Evolutionary conservation across 2,113 vertebrate genomes (phyloP).

Genomic region (Sinosuthora webbiana): DNA sequence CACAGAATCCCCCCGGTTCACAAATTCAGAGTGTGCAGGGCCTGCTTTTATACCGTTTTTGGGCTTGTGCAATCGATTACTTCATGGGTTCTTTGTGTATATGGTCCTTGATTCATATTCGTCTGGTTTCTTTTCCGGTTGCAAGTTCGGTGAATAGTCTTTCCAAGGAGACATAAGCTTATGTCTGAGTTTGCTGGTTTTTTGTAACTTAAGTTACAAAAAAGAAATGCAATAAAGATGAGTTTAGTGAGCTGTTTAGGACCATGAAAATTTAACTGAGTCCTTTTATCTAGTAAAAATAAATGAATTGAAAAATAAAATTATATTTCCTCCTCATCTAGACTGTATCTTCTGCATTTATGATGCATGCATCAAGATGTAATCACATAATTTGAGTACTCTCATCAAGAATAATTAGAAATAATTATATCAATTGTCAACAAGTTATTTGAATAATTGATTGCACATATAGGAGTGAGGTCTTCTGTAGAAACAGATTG

Average conservation of each 20-base stretch:
- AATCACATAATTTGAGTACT: not conserved
- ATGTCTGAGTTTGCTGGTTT: no score
- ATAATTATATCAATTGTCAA: conserved; percentile 1
- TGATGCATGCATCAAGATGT: not conserved
- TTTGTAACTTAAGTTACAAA: not conserved
- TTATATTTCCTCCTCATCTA: not conserved
- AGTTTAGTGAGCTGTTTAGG: not conserved
- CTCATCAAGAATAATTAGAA: conserved; percentile 18
- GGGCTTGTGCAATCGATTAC: no score
- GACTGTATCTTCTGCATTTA: not conserved
- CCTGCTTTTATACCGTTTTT: no score
- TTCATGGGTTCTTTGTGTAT: no score
- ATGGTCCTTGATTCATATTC: no score
- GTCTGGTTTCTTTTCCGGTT: no score
- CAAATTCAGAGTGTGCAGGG: no score
- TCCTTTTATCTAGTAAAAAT: not conserved
- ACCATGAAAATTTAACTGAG: not conserved
- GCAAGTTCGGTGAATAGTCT: no score
- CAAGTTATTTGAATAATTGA: conserved; percentile 39
- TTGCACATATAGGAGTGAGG: not conserved
- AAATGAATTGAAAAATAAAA: not conserved
- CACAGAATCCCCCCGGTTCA: no score
- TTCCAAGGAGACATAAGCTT: no score
- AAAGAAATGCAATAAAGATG: not conserved
- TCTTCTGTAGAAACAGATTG: not conserved